phyloP scores from a whole-genome alignment of 2,113 vertebrate genomes.

The Meleagris gallopavo region DNA sequence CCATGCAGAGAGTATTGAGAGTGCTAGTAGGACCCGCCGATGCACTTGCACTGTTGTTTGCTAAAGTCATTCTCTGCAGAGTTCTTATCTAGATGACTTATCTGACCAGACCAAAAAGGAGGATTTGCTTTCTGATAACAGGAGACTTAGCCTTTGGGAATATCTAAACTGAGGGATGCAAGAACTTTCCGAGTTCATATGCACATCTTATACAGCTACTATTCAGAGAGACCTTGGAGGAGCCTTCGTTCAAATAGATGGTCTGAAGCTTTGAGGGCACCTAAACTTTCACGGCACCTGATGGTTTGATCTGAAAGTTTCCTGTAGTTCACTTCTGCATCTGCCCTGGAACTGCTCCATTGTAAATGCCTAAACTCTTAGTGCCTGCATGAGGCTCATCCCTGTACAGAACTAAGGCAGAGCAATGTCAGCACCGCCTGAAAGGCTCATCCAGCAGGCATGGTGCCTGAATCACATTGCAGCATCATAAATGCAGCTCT shows the following conservation, averaged over 20 bases:
- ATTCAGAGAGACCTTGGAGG: not conserved
- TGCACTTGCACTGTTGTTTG: not conserved
- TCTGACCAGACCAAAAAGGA: not conserved
- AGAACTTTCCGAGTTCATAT: rapidly evolving
- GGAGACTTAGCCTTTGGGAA: not conserved
- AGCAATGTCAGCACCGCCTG: not conserved
- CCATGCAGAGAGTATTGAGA: not conserved
- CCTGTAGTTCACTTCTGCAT: not conserved
- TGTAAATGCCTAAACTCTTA: not conserved
- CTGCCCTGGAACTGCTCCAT: not conserved
- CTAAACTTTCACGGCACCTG: not conserved
- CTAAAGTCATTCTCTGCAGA: not conserved
- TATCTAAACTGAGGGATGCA: not conserved
- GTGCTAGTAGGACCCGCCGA: not conserved
- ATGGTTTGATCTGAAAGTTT: not conserved
- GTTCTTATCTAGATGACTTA: not conserved
- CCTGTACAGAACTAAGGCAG: not conserved
- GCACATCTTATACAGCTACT: not conserved
- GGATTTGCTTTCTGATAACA: not conserved
- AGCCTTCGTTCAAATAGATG: not conserved
- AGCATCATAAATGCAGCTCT: not conserved
- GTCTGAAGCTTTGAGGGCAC: not conserved
- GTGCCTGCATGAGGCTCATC: not conserved
- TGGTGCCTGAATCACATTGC: not conserved
- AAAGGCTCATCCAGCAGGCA: not conserved